Percentiles rank a stretch among this genome's conserved stretches.
phyloP scores from a whole-genome alignment of 2,888 invertebrate species.

The Branchipolynoe longqiensis region DNA sequence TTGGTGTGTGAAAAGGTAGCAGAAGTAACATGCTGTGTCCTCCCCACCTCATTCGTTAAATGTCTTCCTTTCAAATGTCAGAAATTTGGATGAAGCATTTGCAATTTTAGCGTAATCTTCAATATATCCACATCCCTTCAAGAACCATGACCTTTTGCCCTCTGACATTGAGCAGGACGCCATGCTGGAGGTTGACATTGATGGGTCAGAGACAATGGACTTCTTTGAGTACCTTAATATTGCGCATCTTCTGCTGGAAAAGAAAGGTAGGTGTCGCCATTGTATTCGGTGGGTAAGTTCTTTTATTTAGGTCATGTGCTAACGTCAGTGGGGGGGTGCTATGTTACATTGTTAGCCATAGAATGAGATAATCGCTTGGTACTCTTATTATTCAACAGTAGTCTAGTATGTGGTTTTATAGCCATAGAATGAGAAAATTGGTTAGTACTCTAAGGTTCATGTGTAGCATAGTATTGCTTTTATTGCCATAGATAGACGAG shows the following conservation, averaged over 20 bases:
- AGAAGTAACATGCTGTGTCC: too few species aligned
- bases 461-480: too few species aligned
- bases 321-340: not conserved
- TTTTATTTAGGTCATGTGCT: not conserved
- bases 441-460: not conserved
- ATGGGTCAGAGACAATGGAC: slow-evolving; percentile 74
- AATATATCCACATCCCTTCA: too few species aligned
- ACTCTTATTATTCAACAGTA: not conserved
- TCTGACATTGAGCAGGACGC: slow-evolving; percentile 69
- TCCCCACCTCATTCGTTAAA: too few species aligned
- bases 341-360: not conserved
- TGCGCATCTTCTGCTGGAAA: slow-evolving; percentile 72
- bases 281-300: not conserved
- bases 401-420: not conserved
- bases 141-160: not conserved
- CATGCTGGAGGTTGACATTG: slow-evolving; percentile 75
- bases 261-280: slow-evolving; percentile 68
- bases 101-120: too few species aligned
- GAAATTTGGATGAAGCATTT: too few species aligned
- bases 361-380: not conserved
- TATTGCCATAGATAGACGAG: too few species aligned
- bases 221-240: slow-evolving; percentile 77
- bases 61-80: too few species aligned
- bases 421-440: not conserved
- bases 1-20: too few species aligned